Percentiles rank a stretch among this genome's conserved stretches.
phyloP scores from a whole-genome alignment of 2,888 invertebrate genomes.

The Perizoma affinitatum region DNA sequence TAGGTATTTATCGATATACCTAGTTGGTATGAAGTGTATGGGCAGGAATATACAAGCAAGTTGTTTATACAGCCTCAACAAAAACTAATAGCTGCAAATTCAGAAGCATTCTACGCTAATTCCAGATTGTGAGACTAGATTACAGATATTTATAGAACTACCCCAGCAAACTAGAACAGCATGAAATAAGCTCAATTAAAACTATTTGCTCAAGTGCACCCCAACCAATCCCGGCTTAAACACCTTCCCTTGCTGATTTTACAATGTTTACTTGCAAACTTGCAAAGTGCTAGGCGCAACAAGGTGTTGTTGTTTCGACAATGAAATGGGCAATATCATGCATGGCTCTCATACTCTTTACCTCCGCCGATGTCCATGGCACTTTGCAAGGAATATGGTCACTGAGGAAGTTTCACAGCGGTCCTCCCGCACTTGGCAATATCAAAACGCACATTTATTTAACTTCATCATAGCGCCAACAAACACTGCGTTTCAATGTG shows the following conservation, averaged over 20 bases:
- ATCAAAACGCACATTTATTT: conserved; percentile 70
- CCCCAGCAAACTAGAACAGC: conserved; percentile 61
- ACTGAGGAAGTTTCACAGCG: conserved; percentile 68
- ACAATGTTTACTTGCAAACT: conserved; percentile 60
- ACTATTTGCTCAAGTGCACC: conserved; percentile 47
- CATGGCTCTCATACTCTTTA: conserved; percentile 70
- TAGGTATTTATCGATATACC: too few relatives aligned
- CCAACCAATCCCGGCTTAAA: conserved; percentile 34
- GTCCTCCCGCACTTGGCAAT: conserved; percentile 67
- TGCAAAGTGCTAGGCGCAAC: conserved; percentile 66
- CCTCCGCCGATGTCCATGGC: conserved; percentile 81
- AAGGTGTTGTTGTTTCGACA: conserved; percentile 56
- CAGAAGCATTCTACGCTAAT: conserved; percentile 44
- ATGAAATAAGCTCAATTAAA: conserved; percentile 42
- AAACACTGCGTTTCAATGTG: conserved; percentile 61
- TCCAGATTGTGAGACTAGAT: conserved; percentile 56
- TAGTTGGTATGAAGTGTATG: not conserved
- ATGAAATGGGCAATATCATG: conserved; percentile 61
- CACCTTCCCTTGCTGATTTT: conserved; percentile 18
- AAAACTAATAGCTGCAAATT: conserved; percentile 37
- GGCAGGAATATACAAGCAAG: conserved; percentile 1
- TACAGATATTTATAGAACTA: conserved; percentile 74
- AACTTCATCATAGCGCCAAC: conserved; percentile 68
- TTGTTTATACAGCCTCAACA: conserved; percentile 22
- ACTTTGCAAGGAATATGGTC: conserved; percentile 59